phyloP scores from a whole-genome alignment of 2,797 vertebrate species.

The Eremophila alpestris region DNA sequence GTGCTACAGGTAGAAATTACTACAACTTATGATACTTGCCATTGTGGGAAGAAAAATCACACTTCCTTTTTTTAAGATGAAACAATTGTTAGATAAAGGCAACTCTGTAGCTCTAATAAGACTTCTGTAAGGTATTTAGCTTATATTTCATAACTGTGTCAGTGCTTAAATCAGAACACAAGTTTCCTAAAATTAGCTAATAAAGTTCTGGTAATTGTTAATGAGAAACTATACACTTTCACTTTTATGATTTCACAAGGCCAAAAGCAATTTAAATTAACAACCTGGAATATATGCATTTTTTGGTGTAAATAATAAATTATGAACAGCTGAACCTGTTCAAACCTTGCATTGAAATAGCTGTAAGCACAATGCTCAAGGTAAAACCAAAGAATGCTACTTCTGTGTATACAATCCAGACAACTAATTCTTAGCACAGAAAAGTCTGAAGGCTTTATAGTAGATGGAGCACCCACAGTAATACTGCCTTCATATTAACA shows the following conservation, averaged over 20 bases:
- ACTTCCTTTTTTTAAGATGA: background rate
- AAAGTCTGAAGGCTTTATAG: background rate
- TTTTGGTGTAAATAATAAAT: background rate
- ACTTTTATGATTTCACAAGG: background rate
- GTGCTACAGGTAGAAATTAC: background rate
- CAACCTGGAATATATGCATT: background rate
- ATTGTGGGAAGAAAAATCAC: background rate
- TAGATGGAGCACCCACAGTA: background rate
- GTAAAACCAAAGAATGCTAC: background rate
- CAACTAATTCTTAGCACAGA: background rate
- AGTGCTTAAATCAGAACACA: background rate
- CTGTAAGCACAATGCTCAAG: background rate
- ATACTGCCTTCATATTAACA: background rate
- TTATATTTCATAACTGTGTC: background rate
- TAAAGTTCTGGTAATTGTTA: background rate
- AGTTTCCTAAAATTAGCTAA: background rate
- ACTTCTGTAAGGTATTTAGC: background rate
- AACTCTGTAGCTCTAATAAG: background rate
- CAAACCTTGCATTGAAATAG: background rate
- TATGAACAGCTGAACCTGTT: background rate
- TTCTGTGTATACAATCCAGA: background rate
- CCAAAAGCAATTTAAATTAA: background rate
- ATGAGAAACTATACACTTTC: background rate
- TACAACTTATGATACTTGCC: background rate
- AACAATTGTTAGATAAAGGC: background rate